Base-by-base conservation (phyloP, 2,888 invertebrate genomes). In the Andrena dorsata region DNA sequence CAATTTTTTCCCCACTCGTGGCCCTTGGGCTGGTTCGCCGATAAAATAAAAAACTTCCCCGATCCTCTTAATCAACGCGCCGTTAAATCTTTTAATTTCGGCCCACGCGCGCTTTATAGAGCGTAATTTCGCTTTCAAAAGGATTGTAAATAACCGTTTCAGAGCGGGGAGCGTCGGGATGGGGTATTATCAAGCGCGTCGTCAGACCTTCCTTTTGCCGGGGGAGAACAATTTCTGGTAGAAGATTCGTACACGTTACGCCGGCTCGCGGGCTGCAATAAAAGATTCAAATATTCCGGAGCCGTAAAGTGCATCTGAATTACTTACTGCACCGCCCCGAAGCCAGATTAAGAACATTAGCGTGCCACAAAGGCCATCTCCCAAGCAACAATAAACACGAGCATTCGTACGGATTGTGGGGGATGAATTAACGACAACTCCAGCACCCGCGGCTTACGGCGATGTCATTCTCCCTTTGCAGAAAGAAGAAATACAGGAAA, bases 271-370 rank as follows among this genome's bases (percentile, higher is more conserved):
- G 28, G 20, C 35, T 61, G 41, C 30, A 72, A 65, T 61, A 63
- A 78, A 80, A 63, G 69, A 74, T 80, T 80, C 63, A 79, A 79
- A 79, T 79, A 79, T 79, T 81, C 68, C 32, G 30, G n/a, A 16
- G 16, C 30, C 49, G 63, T 47, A 73, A 79, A 79, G 58, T 61
- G 72, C 58, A 56, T 80, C 66, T 35, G 71, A 80, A 80, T 78
- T 80, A 78, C 72, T 72, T 78, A 68, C 32, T 66, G 26, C 53
- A 10, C n/a, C n/a, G 16, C 10, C 13, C n/a, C 61, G 23, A 78
- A 32, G 60, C 35, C 16, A 71, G 47, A 80, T 78, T 78, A 80
- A 61, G 58, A 69, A 49, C 68, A 68, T 79, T 79, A 73, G 28
- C 41, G 26, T 26, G 56, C 28, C 47, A 32, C 28, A 61, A 78